phyloP scores from a whole-genome alignment of 2,113 vertebrate genomes.

The Psammodynastes pulverulentus region DNA sequence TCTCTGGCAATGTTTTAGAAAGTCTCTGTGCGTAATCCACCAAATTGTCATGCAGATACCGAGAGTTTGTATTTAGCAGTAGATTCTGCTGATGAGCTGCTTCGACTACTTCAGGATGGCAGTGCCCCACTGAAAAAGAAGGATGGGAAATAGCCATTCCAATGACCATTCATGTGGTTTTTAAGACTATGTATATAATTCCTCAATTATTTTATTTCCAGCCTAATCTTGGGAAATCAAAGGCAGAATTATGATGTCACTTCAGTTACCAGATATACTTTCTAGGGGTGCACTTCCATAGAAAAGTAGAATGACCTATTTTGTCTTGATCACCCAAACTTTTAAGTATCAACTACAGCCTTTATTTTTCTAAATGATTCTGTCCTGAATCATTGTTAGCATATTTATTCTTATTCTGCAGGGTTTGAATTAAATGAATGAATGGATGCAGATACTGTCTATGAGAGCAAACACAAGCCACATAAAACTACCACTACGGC shows the following conservation, averaged over 20 bases:
- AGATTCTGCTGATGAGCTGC: constrained; percentile 87
- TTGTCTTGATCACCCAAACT: neutral
- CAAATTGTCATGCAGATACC: constrained; percentile 91
- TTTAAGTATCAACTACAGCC: neutral
- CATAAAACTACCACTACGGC: neutral
- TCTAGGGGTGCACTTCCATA: neutral
- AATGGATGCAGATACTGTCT: neutral
- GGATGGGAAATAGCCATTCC: neutral
- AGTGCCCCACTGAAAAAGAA: constrained; percentile 85
- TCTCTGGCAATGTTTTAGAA: constrained; percentile 79
- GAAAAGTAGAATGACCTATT: neutral
- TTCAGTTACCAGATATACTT: neutral
- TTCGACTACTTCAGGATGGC: constrained; percentile 83
- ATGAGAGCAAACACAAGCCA: neutral
- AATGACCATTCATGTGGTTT: neutral
- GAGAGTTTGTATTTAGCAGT: constrained; percentile 84
- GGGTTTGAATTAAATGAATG: neutral
- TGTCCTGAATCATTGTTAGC: neutral
- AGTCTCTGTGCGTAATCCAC: constrained; percentile 83
- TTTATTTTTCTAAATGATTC: neutral
- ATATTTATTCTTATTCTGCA: neutral
- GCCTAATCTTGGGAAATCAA: neutral
- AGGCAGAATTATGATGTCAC: neutral
- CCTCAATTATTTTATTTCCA: neutral
- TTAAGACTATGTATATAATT: neutral